Evolutionary conservation across 2,888 invertebrate genomes (phyloP).

Genomic region (Trichogramma evanescens): DNA sequence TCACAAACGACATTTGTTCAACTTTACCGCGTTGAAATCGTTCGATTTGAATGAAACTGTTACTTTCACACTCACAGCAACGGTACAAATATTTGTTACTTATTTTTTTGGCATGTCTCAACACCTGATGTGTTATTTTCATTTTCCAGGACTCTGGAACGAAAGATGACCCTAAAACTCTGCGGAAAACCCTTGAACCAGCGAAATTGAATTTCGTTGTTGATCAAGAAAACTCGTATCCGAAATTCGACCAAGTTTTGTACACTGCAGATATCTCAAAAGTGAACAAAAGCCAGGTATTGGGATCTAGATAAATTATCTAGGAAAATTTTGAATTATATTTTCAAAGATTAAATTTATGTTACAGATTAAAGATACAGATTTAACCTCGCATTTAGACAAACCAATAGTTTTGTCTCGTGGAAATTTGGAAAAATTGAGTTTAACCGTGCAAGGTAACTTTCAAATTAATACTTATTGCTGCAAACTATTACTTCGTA

Average conservation of each 20-base stretch:
- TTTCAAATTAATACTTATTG: too few relatives aligned
- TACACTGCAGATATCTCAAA: slow-evolving; percentile 24
- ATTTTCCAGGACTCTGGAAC: slow-evolving; percentile 26
- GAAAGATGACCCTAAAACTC: background rate
- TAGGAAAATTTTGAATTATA: too few relatives aligned
- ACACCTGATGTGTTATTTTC: background rate
- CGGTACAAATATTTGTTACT: slow-evolving; percentile 18
- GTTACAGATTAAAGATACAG: too few relatives aligned
- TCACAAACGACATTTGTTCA: slow-evolving; percentile 22
- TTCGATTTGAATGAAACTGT: slow-evolving; percentile 21
- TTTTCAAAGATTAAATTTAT: too few relatives aligned
- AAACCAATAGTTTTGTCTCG: too few relatives aligned
- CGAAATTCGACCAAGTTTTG: slow-evolving; percentile 23
- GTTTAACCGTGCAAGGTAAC: too few relatives aligned
- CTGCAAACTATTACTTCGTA: too few relatives aligned
- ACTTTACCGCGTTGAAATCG: slow-evolving; percentile 19
- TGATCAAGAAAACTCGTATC: slow-evolving; percentile 23
- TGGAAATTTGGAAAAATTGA: too few relatives aligned
- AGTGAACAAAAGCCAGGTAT: too few relatives aligned
- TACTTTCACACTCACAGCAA: slow-evolving; percentile 23
- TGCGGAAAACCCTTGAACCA: too few relatives aligned
- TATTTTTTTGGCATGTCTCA: background rate
- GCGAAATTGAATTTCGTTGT: slow-evolving; percentile 23
- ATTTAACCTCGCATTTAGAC: too few relatives aligned
- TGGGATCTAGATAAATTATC: too few relatives aligned